phyloP scores from a whole-genome alignment of 2,113 vertebrate species.

The Semicossyphus pulcher region DNA sequence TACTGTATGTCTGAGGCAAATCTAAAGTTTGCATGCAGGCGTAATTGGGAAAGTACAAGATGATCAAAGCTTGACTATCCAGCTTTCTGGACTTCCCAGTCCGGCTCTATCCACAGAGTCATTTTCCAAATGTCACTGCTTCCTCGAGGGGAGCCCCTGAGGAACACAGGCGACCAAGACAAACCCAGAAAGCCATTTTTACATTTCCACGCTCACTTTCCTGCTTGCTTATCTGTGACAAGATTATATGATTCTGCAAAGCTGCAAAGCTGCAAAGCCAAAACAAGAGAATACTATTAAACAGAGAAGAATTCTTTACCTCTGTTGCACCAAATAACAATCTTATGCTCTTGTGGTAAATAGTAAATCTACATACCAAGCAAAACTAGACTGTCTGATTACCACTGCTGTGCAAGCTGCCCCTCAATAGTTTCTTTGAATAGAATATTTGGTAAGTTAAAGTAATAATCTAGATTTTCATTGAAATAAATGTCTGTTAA shows the following conservation, averaged over 20 bases:
- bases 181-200: slow-evolving; percentile 3
- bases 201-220: background rate
- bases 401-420: too few relatives aligned
- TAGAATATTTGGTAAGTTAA: too few relatives aligned
- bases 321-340: background rate
- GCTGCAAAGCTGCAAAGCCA: background rate
- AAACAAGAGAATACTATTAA: background rate
- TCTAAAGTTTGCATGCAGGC: slow-evolving; percentile 6
- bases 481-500: too few relatives aligned
- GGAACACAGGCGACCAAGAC: background rate
- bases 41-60: slow-evolving; percentile 2
- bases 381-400: too few relatives aligned
- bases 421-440: too few relatives aligned
- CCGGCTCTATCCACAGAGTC: slow-evolving; percentile 13
- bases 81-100: slow-evolving; percentile 6
- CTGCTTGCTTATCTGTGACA: slow-evolving; percentile 3
- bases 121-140: slow-evolving; percentile 48
- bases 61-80: slow-evolving; percentile 58
- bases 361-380: too few relatives aligned
- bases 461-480: too few relatives aligned
- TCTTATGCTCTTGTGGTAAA: too few relatives aligned
- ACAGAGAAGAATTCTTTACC: background rate
- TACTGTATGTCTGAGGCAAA: background rate
- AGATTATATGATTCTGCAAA: background rate
- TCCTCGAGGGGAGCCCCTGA: slow-evolving; percentile 18